Base-by-base conservation (phyloP, 2,113 vertebrate species). In the Phocoena sinus region DNA sequence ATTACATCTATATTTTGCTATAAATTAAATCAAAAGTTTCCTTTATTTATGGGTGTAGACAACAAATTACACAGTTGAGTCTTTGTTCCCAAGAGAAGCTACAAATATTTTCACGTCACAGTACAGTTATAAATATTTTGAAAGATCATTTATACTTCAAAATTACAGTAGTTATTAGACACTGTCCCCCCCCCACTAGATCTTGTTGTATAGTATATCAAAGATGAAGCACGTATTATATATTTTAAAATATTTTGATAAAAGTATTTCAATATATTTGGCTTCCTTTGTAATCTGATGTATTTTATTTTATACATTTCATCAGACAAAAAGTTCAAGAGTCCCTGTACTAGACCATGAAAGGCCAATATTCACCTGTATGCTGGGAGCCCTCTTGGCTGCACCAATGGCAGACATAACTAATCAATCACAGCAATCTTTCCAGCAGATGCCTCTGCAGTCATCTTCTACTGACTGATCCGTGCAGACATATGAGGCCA, bases 231-330 rank as follows among this genome's bases (percentile, higher is more conserved):
- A 73, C 26, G 2, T 50, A 18, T 89, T 33, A 88, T 5, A 53
- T 53, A 71, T 81, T 81, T 33, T 38, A 41, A 94, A 89, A 83
- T 65, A 82, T 62, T 94, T 81, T 71, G 23, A 73, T 73, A 53
- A 63, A 6, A 88, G 25, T 31, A 63, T 56, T 89, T 73, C 41
- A 86, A 28, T 63, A 41, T 63, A 50, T 62, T 33, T 80, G 53
- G 21, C n/a, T 80, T 63, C 73, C 60, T 95, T 95, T n/a, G 11
- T 41, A 91, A 70, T 41, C 50, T 26, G 65, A 62, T 71, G 25
- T 63, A 63, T 70, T 95, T 95, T 68, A 84, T 68, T 95, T 95
- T 67, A 60, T 38, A 47, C 6, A 50, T 68, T 91, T 95, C 41
- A 91, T 44, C 44, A 86, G 68, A 86, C 41, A 87, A 56, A 86